Conservation (phyloP, 2,113 vertebrate genomes). For the Clupea harengus region DNA sequence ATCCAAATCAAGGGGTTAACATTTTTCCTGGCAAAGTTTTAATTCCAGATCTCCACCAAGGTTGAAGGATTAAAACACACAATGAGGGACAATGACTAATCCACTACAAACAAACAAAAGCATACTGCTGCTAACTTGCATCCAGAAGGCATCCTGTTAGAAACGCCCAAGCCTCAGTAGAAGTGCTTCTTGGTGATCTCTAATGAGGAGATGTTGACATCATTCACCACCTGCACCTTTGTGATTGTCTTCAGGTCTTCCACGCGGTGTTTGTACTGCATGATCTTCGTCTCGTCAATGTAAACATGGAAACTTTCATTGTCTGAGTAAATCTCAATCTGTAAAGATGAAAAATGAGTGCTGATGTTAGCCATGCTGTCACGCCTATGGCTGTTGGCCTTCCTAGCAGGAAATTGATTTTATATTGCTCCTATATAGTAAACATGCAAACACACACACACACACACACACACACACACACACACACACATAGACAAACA, state of each 20-base stretch:
- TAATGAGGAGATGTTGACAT: constrained; percentile 71
- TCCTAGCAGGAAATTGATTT: not conserved
- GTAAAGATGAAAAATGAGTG: constrained; percentile 15
- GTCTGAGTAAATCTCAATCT: constrained; percentile 79
- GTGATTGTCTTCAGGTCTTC: constrained; percentile 70
- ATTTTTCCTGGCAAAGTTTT: constrained; percentile 11
- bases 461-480: not conserved
- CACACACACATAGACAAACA: not conserved
- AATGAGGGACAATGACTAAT: constrained; percentile 25
- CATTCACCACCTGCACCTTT: constrained; percentile 73
- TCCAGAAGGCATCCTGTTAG: constrained; percentile 23
- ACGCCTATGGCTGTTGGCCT: not conserved
- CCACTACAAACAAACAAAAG: constrained; percentile 42
- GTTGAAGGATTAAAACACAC: not conserved
- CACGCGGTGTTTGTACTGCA: constrained; percentile 73
- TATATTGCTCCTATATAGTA: not conserved
- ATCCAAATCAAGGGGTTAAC: constrained; percentile 21
- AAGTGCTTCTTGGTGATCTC: constrained; percentile 70
- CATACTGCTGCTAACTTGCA: constrained; percentile 12
- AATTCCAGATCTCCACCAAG: constrained; percentile 13
- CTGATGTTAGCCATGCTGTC: not conserved
- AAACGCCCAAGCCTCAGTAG: constrained; percentile 49
- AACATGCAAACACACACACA: too few relatives aligned
- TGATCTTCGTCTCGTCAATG: constrained; percentile 67
- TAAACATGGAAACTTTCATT: constrained; percentile 74